Conservation (phyloP, 2,797 vertebrate genomes). For the Aplochiton taeniatus region DNA sequence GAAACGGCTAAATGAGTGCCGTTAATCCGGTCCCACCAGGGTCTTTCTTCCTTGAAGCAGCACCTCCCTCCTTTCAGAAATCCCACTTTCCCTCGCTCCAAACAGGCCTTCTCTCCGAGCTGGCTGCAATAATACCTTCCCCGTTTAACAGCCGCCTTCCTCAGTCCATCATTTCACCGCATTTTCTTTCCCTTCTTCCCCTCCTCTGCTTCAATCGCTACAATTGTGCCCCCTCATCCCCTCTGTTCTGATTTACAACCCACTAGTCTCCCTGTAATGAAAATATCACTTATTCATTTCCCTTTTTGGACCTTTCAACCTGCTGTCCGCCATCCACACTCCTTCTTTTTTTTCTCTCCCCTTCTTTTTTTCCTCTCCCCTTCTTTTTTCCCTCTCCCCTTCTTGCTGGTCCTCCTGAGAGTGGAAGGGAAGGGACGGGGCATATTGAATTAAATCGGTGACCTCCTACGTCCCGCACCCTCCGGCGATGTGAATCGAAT, state of each 20-base stretch:
- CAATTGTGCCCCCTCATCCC: no score
- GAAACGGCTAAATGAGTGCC: constrained; percentile 22
- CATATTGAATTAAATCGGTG: constrained; percentile 63
- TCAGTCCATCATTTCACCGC: neutral
- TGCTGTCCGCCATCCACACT: no score
- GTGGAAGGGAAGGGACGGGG: neutral
- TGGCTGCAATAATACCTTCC: neutral
- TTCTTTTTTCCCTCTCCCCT: constrained; percentile 12
- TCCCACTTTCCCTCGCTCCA: neutral
- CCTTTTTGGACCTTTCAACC: no score
- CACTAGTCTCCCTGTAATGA: no score
- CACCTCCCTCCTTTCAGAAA: constrained; percentile 11
- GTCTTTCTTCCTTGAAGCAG: neutral
- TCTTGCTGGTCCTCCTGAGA: constrained; percentile 15
- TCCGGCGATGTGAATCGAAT: constrained; percentile 30
- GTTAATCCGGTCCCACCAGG: constrained; percentile 43
- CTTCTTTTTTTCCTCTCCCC: constrained; percentile 5
- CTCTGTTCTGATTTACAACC: no score
- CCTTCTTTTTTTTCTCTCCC: constrained; percentile 11
- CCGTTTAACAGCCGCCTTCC: neutral
- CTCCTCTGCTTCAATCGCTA: constrained; percentile 2
- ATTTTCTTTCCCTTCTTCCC: neutral
- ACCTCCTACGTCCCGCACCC: constrained; percentile 22
- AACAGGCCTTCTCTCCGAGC: constrained; percentile 14
- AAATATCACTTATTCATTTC: no score